Evolutionary conservation across 2,797 vertebrate species (phyloP), one percentile per base, ranked within the genome.

Genomic region (Pseudomugil tenellus): DNA sequence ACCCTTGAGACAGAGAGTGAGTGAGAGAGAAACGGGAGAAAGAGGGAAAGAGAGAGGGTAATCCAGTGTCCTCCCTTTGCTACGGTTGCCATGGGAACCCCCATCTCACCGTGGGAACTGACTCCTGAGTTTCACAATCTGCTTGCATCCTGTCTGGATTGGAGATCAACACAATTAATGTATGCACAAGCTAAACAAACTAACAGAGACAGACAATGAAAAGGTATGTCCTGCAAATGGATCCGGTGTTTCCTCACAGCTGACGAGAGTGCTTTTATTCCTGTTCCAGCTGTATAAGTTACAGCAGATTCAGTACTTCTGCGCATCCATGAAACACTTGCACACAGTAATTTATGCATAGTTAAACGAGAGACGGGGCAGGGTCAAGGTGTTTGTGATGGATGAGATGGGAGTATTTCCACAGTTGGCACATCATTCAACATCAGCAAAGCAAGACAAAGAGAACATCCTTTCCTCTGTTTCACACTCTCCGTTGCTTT

Each of bases 11-110:
- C 84, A 91, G 77, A 83, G 58, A 57, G 65, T 64, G 78, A 61
- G 66, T 74, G 57, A 63, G 70, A 52, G 46, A 29, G 59, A 65
- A 67, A 67, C 29, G 28, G 57, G 65, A 67, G 48, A 54, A 54
- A 64, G 53, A 58, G 67, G 77, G 62, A 39, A 72, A 71, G 77
- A 64, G 70, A 19, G 81, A 80, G 85, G 79, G 83, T 91, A 90
- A 92, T 91, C 91, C 87, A 87, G 87, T 92, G 89, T 90, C 87
- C 81, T 93, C 91, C 87, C 91, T 88, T 86, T 81, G 79, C 89
- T 87, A 64, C 71, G 81, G 92, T 93, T 93, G 86, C 91, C 85
- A 93, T 93, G 89, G 91, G 91, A 93, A 92, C 92, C 87, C 80
- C 81, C 84, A 84, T 90, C 87, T 91, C 89, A 92, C 88, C 87